A percentile compares a stretch with the other conserved stretches of the same genome.
phyloP scores from a whole-genome alignment of 1,140 invertebrate genomes.

The Schlechtendalia chinensis region DNA sequence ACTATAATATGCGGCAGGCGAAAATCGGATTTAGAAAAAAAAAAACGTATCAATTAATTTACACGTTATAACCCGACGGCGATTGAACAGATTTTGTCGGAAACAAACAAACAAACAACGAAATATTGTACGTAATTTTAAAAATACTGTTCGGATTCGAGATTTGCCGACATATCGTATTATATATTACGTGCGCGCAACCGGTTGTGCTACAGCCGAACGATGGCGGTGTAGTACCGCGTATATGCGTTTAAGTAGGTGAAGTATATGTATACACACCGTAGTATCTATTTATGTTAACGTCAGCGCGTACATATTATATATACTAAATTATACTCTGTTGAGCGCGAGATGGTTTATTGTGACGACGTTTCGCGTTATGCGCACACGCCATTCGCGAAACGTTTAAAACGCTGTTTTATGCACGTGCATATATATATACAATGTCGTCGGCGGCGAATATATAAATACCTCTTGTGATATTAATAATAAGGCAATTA shows the following conservation, averaged over 20 bases:
- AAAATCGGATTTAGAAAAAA: too few relatives aligned
- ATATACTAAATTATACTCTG: neutral
- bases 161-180: neutral
- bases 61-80: too few relatives aligned
- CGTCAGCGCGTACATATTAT: neutral
- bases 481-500: constrained; percentile 3
- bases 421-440: neutral
- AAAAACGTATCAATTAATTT: too few relatives aligned
- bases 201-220: neutral
- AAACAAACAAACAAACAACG: too few relatives aligned
- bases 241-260: neutral
- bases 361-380: neutral
- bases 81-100: too few relatives aligned
- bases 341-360: constrained; percentile 3
- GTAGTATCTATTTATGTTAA: too few relatives aligned
- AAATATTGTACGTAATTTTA: too few relatives aligned
- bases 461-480: neutral
- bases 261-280: too few relatives aligned
- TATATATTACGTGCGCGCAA: neutral
- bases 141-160: neutral
- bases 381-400: constrained; percentile 20
- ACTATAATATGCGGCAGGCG: too few relatives aligned
- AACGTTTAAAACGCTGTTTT: constrained; percentile 30
- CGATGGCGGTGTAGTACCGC: neutral
- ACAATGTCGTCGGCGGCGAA: too few relatives aligned